These are phyloP conservation scores for Capricornis sumatraensis DNA, from an alignment of 2,113 vertebrate genomes.

Conservation along the genomic window DNA sequence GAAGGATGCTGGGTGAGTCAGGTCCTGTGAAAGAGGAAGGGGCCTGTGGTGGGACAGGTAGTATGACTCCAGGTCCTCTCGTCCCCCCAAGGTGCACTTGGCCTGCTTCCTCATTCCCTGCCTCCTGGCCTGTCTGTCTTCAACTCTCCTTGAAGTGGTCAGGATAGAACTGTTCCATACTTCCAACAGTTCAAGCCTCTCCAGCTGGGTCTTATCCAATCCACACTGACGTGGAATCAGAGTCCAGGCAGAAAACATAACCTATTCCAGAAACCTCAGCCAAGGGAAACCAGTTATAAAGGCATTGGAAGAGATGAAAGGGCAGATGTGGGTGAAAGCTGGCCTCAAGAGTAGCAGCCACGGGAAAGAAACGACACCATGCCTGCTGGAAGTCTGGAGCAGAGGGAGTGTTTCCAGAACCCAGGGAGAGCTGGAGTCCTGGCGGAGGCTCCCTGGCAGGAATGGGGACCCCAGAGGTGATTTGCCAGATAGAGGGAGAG, in stretches of 20 bases:
- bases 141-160: background rate
- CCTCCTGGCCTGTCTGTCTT: background rate
- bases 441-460: background rate
- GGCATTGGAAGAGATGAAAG: background rate
- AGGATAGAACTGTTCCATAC: background rate
- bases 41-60: background rate
- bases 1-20: background rate
- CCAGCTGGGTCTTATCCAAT: background rate
- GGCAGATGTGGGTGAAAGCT: too few species aligned
- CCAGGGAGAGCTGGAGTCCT: background rate
- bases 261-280: background rate
- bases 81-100: background rate
- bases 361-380: background rate
- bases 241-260: background rate
- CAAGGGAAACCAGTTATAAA: background rate
- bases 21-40: background rate
- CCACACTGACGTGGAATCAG: background rate
- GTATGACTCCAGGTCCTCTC: background rate
- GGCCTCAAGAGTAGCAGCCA: background rate
- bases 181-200: background rate
- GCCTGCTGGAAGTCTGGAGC: background rate
- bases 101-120: background rate
- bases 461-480: background rate
- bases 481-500: background rate
- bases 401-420: background rate